These are phyloP conservation scores for Nymphalis polychloros DNA, from an alignment of 2,888 invertebrate species.

Conservation along the genomic window DNA sequence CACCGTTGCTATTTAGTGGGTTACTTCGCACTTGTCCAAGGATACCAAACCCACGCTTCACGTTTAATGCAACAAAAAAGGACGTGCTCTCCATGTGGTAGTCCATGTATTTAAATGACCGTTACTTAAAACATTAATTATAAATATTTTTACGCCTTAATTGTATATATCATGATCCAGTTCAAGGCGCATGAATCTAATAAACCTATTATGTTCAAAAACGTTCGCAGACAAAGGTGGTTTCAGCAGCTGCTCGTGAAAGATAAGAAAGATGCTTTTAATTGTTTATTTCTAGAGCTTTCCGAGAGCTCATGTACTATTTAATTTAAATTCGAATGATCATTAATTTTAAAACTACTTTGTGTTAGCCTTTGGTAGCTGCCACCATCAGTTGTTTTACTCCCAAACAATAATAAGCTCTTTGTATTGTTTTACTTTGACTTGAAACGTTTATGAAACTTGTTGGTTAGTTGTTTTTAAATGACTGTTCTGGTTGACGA, in stretches of 20 bases:
- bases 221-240: slow-evolving; percentile 24
- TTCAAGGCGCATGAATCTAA: slow-evolving; percentile 20
- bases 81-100: neutral
- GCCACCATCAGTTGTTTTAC: too few relatives aligned
- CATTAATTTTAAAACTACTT: too few relatives aligned
- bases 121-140: slow-evolving; percentile 3
- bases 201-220: slow-evolving; percentile 23
- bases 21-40: too few relatives aligned
- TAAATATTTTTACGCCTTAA: neutral
- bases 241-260: slow-evolving; percentile 19
- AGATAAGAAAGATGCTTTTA: slow-evolving; percentile 24
- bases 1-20: too few relatives aligned
- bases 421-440: too few relatives aligned
- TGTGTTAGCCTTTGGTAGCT: too few relatives aligned
- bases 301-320: neutral
- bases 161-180: slow-evolving; percentile 15
- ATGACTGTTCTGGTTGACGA: too few relatives aligned
- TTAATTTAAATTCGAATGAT: neutral
- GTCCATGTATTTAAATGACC: neutral
- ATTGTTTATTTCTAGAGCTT: slow-evolving; percentile 15
- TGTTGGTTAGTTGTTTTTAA: too few relatives aligned
- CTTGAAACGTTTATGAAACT: too few relatives aligned
- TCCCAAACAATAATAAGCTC: too few relatives aligned
- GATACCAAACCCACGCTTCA: too few relatives aligned
- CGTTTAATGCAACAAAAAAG: too few relatives aligned